A percentile compares a stretch with the other conserved stretches of the same genome.
These are phyloP conservation scores for Zaprionus lachaisei DNA, from an alignment of 1,140 invertebrate species.

Conservation along the genomic window DNA sequence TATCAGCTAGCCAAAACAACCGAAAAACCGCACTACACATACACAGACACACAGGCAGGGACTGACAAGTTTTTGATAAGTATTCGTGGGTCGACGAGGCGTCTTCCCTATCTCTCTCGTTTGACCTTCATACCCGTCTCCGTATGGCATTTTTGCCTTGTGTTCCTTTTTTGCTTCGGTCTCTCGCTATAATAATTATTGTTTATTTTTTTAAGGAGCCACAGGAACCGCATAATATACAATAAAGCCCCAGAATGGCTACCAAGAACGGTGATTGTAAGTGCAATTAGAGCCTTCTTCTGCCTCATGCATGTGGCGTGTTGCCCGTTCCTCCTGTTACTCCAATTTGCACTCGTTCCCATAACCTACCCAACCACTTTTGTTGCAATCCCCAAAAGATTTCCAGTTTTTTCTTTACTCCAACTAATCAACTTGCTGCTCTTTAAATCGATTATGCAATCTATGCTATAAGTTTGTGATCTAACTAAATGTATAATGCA, in stretches of 20 bases:
- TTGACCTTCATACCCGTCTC: conserved; percentile 58
- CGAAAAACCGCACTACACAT: conserved; percentile 31
- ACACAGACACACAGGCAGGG: conserved; percentile 19
- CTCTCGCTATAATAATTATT: conserved; percentile 33
- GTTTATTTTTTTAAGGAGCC: conserved; percentile 61
- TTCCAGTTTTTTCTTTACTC: background rate
- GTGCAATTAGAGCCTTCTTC: conserved; percentile 36
- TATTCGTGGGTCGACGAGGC: conserved; percentile 43
- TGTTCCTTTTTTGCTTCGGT: conserved; percentile 3
- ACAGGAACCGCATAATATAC: conserved; percentile 72
- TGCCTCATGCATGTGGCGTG: conserved; percentile 22
- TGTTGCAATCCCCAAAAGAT: background rate
- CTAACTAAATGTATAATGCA: conserved; percentile 2
- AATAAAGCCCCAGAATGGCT: conserved; percentile 62
- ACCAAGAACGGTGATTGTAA: conserved; percentile 75
- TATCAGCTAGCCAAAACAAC: conserved; percentile 61
- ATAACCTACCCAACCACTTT: background rate
- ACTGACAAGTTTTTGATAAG: conserved; percentile 64
- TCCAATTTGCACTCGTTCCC: background rate
- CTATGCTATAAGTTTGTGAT: background rate
- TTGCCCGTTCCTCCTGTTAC: conserved; percentile 10
- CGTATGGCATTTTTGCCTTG: conserved; percentile 10
- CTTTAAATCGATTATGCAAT: background rate
- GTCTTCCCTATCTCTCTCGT: conserved; percentile 22
- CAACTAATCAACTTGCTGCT: background rate